Conservation (phyloP, 2,113 vertebrate species). For the Australoheros scitulus region DNA sequence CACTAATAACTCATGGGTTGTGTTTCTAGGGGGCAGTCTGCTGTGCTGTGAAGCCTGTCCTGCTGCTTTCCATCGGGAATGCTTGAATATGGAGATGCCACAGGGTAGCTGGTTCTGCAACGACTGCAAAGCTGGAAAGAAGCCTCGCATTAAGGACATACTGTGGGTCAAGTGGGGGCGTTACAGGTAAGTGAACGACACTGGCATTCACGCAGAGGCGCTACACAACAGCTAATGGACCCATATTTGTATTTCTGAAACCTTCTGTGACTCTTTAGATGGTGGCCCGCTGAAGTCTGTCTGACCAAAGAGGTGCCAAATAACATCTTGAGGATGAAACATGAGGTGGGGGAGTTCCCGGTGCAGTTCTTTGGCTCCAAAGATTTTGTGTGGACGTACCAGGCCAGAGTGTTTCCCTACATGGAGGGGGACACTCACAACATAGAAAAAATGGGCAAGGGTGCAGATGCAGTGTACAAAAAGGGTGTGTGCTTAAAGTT, state of each 20-base stretch:
- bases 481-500: constrained; percentile 81
- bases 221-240: neutral
- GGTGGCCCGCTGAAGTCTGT: constrained; percentile 98
- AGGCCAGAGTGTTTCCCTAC: constrained; percentile 97
- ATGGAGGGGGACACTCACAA: constrained; percentile 98
- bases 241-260: neutral
- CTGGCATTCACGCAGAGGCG: neutral
- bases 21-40: constrained; percentile 90
- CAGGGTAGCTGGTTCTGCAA: constrained; percentile 99
- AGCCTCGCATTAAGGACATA: constrained; percentile 95
- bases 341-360: constrained; percentile 96
- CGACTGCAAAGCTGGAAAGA: constrained; percentile 97
- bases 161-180: constrained; percentile 98
- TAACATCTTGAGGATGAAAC: constrained; percentile 94
- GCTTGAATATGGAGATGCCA: constrained; percentile 98
- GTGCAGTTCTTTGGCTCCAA: constrained; percentile 98
- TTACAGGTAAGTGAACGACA: constrained; percentile 84
- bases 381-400: constrained; percentile 98
- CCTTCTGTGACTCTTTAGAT: constrained; percentile 76
- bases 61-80: constrained; percentile 97
- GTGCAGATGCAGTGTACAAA: constrained; percentile 94
- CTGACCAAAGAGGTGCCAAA: constrained; percentile 90
- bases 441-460: constrained; percentile 98
- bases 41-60: constrained; percentile 98
- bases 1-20: neutral